These are phyloP conservation scores for Anas platyrhynchos DNA, from an alignment of 2,113 vertebrate genomes.

Conservation along the genomic window DNA sequence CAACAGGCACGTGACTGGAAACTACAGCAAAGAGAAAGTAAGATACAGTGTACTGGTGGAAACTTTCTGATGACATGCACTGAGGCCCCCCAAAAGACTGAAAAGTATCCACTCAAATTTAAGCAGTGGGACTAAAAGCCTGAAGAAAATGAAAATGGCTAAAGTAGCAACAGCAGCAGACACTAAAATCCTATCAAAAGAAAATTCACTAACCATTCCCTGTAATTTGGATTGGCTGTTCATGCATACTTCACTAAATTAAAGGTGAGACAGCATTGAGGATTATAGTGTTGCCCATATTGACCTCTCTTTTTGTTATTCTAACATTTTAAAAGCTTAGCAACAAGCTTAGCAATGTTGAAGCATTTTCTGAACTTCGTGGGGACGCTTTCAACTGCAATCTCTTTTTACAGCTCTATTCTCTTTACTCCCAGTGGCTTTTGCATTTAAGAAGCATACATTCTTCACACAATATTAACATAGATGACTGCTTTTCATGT, in stretches of 20 bases:
- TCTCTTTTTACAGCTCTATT: neutral
- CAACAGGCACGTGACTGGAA: neutral
- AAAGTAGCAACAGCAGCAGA: neutral
- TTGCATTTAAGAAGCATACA: neutral
- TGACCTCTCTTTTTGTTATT: neutral
- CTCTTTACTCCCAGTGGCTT: neutral
- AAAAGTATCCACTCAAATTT: neutral
- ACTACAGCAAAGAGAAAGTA: neutral
- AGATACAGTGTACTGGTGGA: neutral
- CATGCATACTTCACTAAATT: neutral
- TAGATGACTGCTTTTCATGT: neutral
- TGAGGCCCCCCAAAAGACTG: neutral
- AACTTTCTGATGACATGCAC: neutral
- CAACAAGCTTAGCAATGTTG: neutral
- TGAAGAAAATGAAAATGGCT: neutral
- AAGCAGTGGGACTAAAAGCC: neutral
- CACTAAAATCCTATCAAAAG: neutral
- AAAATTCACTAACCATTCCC: neutral
- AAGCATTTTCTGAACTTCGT: neutral
- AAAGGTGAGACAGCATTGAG: neutral
- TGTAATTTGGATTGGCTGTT: neutral
- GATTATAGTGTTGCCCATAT: accelerated
- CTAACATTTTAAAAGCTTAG: neutral
- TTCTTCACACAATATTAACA: neutral
- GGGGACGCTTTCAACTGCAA: neutral